Evolutionary conservation across 1,140 invertebrate genomes (phyloP).

Genomic region (Sinonovacula constricta): DNA sequence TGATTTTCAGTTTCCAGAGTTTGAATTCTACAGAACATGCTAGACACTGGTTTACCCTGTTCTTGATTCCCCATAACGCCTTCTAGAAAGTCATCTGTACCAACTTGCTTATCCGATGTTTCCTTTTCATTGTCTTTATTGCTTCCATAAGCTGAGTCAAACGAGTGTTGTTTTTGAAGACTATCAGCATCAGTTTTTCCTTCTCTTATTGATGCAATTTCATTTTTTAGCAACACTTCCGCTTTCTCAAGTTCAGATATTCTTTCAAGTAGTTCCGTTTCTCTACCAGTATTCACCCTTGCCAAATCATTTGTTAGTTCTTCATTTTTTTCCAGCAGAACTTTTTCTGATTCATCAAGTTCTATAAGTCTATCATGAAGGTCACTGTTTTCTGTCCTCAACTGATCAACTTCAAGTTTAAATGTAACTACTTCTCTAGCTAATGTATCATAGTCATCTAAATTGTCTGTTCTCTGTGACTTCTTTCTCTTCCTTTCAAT

Average conservation of each 20-base stretch:
- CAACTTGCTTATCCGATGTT: slow-evolving; percentile 47
- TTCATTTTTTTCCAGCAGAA: slow-evolving; percentile 56
- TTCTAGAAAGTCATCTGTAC: slow-evolving; percentile 54
- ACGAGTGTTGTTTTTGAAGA: slow-evolving; percentile 19
- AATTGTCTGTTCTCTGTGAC: slow-evolving; percentile 46
- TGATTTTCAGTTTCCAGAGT: slow-evolving; percentile 66
- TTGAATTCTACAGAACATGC: slow-evolving; percentile 66
- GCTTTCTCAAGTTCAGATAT: slow-evolving; percentile 60
- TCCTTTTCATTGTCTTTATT: neutral
- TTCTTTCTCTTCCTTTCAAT: slow-evolving; percentile 46
- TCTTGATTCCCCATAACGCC: slow-evolving; percentile 41
- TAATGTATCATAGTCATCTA: slow-evolving; percentile 40
- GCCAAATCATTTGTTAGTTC: slow-evolving; percentile 20
- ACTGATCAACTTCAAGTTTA: slow-evolving; percentile 59
- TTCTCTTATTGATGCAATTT: slow-evolving; percentile 25
- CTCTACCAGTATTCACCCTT: slow-evolving; percentile 40
- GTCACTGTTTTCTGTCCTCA: slow-evolving; percentile 59
- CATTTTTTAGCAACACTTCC: slow-evolving; percentile 41
- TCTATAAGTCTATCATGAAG: slow-evolving; percentile 60
- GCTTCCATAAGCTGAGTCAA: slow-evolving; percentile 31
- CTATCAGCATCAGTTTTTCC: slow-evolving; percentile 9
- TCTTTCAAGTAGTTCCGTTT: slow-evolving; percentile 54
- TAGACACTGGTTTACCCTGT: slow-evolving; percentile 57
- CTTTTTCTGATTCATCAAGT: slow-evolving; percentile 58
- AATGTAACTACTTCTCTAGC: slow-evolving; percentile 43